Conservation (phyloP, 1,140 invertebrate genomes). For the Lepidostoma basale region DNA sequence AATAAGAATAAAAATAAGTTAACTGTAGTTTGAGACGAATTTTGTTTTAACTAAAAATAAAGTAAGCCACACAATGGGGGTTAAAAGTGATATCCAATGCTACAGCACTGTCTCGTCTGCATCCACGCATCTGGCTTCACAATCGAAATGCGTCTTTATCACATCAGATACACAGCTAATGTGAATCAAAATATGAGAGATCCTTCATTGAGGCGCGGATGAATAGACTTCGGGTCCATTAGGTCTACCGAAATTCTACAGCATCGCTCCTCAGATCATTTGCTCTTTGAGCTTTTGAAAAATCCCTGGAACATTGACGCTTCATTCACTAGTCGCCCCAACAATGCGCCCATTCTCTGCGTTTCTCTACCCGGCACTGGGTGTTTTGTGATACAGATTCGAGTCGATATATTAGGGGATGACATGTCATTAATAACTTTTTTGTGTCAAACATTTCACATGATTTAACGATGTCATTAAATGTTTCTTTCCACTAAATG, state of each 20-base stretch:
- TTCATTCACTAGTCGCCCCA: background rate
- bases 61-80: too few species aligned
- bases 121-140: too few species aligned
- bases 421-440: background rate
- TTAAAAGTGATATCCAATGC: too few species aligned
- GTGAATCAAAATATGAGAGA: conserved; percentile 1
- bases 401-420: background rate
- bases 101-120: too few species aligned
- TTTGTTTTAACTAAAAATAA: too few species aligned
- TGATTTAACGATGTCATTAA: too few species aligned
- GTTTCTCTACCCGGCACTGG: background rate
- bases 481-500: too few species aligned
- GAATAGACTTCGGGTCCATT: background rate
- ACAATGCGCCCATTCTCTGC: background rate
- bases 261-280: background rate
- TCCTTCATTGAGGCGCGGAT: background rate
- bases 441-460: background rate
- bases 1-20: too few species aligned
- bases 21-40: too few species aligned
- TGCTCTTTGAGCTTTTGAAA: background rate
- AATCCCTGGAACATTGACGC: background rate
- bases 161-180: background rate
- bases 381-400: background rate
- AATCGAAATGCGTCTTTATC: too few species aligned
- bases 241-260: background rate